Conservation (phyloP, 2,113 vertebrate genomes). For the Entelurus aequoreus region DNA sequence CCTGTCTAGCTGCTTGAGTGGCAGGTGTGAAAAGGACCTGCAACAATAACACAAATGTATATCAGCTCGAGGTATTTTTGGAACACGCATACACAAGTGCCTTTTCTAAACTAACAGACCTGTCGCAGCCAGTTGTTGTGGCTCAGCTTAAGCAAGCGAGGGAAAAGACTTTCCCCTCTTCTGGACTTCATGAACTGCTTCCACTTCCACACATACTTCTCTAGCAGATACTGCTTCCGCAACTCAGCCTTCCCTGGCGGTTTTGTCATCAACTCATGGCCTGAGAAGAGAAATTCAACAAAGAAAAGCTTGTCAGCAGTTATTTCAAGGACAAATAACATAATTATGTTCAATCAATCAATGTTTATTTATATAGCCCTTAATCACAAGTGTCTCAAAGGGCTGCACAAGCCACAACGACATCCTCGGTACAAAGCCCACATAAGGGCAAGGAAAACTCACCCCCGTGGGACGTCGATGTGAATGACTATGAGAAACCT, state of each 20-base stretch:
- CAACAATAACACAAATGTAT: constrained; percentile 1
- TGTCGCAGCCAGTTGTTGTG: constrained; percentile 98
- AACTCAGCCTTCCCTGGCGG: constrained; percentile 84
- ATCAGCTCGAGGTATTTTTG: background rate
- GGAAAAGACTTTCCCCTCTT: constrained; percentile 78
- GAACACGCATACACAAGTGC: background rate
- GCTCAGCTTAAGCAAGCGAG: constrained; percentile 87
- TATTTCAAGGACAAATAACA: background rate
- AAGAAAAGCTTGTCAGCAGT: background rate
- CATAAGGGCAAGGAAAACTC: too few relatives aligned
- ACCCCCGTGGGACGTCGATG: too few relatives aligned
- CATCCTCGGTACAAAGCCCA: too few relatives aligned
- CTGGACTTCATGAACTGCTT: constrained; percentile 89
- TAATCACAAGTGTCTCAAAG: too few relatives aligned
- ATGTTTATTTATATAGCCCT: too few relatives aligned
- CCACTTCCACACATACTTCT: constrained; percentile 98
- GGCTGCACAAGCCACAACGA: too few relatives aligned
- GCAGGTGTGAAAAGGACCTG: constrained; percentile 98
- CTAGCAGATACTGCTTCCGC: constrained; percentile 84
- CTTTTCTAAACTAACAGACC: constrained; percentile 54
- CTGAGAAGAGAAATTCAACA: constrained; percentile 33
- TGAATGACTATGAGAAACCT: too few relatives aligned
- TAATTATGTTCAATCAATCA: too few relatives aligned
- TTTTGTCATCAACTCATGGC: constrained; percentile 80
- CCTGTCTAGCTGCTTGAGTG: constrained; percentile 93